Percentiles rank a stretch among this genome's conserved stretches.
These are phyloP conservation scores for Suricata suricatta DNA, from an alignment of 2,113 vertebrate species.

Conservation along the genomic window DNA sequence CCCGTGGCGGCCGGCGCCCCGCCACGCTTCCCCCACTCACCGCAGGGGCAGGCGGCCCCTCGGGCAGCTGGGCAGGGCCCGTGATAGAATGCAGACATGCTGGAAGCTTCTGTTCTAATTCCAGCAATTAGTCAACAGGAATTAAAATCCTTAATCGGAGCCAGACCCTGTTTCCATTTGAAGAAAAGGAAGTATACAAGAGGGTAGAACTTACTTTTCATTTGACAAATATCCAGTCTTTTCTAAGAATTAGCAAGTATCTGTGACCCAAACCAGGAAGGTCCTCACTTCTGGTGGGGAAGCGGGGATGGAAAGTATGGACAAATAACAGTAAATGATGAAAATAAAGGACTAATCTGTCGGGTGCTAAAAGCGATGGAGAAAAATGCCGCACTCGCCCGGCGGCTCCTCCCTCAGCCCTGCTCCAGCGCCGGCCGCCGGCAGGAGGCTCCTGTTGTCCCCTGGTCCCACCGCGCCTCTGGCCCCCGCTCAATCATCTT, in stretches of 20 bases:
- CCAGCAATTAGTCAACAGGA: too few relatives aligned
- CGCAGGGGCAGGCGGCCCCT: not conserved
- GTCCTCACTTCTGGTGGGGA: not conserved
- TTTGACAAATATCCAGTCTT: not conserved
- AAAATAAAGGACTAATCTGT: not conserved
- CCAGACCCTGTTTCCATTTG: too few relatives aligned
- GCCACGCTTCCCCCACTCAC: too few relatives aligned
- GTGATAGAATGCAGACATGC: too few relatives aligned
- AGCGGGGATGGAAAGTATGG: too few relatives aligned
- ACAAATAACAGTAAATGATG: not conserved
- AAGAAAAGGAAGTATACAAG: not conserved
- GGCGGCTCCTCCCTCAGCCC: not conserved
- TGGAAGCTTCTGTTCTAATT: too few relatives aligned
- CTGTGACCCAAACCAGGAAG: not conserved
- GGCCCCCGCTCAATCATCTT: not conserved
- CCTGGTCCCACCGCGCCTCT: not conserved
- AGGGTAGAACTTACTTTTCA: not conserved
- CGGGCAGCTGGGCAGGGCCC: fast-evolving
- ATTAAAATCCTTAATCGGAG: too few relatives aligned
- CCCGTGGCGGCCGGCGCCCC: fast-evolving
- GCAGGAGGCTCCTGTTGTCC: not conserved
- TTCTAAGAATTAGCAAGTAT: not conserved
- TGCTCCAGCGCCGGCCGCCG: too few relatives aligned
- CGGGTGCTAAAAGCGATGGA: not conserved
- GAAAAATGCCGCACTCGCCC: not conserved